Evolutionary conservation across 2,797 vertebrate genomes (phyloP), one percentile per base, ranked within the genome.

Genomic region (Nasua narica): DNA sequence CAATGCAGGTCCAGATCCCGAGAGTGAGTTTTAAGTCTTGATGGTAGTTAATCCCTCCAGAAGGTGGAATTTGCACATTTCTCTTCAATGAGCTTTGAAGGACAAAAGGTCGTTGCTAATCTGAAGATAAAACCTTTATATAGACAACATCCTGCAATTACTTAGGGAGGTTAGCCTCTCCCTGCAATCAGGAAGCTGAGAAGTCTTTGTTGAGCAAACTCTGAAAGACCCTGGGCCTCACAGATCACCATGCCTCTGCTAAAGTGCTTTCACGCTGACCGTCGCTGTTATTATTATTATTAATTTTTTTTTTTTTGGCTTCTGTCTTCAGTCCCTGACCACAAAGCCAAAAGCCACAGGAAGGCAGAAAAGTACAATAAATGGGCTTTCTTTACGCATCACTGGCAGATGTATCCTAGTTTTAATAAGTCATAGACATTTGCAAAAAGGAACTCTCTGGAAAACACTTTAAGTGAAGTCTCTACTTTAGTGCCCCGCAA

Each of bases 261-360:
- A 87, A 87, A 67, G 62, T 40, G 19, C 46, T 95, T 93, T 72
- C 77, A 54, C 69, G 97, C 94, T 82, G 86, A 93, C 87, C 62
- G 25, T 25, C 27, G 0, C 21, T 87, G 13, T 95, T 85, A 91
- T 21, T 23, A 13, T 97, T 76, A 2, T 18, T 58, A 58, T 13
- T 11, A 11, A 4, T 21, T 58, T 25, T 25, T 58, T 58, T 58
- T 48, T 91, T 90, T 40, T n/a, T 94, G n/a, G 5, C 90, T 97
- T 37, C 50, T 15, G 16, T 78, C 43, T 10, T 81, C 54, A 21
- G 50, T 54, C 46, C 60, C 35, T 82, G 92, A 89, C 89, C 95
- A 62, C 92, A 96, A 74, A 92, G 89, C 37, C 88, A 25, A 15
- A 96, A 95, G 88, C 84, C 95, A 84, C 94, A 93, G 95, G 92